phyloP scores from a whole-genome alignment of 2,113 vertebrate genomes.

The Gnathonemus echidnorhynchus region DNA sequence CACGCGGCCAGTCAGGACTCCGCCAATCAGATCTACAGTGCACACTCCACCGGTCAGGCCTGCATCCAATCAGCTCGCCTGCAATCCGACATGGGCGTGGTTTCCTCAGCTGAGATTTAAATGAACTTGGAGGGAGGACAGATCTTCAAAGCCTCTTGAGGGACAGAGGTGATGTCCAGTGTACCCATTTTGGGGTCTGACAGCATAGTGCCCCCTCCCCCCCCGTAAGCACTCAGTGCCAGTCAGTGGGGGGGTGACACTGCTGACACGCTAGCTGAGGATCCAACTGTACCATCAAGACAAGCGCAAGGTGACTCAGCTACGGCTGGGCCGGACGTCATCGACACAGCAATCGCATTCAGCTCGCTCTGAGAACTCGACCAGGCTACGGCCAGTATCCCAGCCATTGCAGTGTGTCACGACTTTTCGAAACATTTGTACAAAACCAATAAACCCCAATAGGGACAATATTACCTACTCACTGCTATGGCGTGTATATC shows the following conservation, averaged over 20 bases:
- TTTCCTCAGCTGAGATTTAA: slow-evolving; percentile 27
- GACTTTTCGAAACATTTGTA: neutral
- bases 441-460: neutral
- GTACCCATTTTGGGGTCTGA: slow-evolving; percentile 21
- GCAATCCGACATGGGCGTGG: neutral
- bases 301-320: neutral
- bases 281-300: neutral
- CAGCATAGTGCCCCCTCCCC: neutral
- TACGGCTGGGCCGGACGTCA: neutral
- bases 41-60: neutral
- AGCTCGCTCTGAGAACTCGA: neutral
- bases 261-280: neutral
- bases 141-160: slow-evolving; percentile 21
- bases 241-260: neutral
- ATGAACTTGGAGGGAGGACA: slow-evolving; percentile 21
- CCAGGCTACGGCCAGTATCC: neutral
- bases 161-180: neutral
- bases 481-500: neutral
- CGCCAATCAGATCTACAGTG: neutral
- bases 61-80: neutral
- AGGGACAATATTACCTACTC: neutral
- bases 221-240: neutral
- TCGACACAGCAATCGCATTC: neutral
- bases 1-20: neutral
- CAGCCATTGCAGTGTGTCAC: neutral